Conservation (phyloP, 2,888 invertebrate genomes). For the Drosophila koepferae region DNA sequence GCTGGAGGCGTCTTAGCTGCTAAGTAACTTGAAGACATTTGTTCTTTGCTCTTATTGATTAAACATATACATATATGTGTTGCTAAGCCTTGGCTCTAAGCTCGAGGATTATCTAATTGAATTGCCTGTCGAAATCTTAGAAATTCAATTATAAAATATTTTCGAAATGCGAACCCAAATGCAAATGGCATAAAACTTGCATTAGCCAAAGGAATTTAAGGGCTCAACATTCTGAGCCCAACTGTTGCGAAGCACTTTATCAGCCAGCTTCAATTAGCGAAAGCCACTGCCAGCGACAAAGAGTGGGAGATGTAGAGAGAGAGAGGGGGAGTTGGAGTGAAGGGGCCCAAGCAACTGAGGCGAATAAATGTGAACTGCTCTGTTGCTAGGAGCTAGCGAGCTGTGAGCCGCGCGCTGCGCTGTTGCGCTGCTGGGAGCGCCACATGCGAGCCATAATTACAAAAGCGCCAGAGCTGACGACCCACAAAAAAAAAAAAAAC, state of each 20-base stretch:
- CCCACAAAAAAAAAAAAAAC: conserved; percentile 28
- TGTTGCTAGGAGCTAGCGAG: conserved; percentile 29
- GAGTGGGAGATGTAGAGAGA: too few species aligned
- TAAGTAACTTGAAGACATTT: background rate
- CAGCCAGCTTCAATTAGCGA: conserved; percentile 57
- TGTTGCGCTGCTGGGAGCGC: conserved; percentile 6
- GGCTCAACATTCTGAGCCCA: conserved; percentile 25
- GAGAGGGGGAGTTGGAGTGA: background rate
- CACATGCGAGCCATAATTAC: conserved; percentile 67
- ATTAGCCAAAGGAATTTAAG: conserved; percentile 14
- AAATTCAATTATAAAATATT: conserved; percentile 12
- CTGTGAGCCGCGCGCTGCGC: background rate
- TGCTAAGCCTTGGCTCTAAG: background rate
- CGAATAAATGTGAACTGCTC: conserved; percentile 32
- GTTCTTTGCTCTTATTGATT: background rate
- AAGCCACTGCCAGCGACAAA: background rate
- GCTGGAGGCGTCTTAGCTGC: background rate
- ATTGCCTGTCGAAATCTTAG: conserved; percentile 6
- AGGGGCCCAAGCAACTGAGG: background rate
- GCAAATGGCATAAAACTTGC: conserved; percentile 32
- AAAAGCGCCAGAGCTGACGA: conserved; percentile 65
- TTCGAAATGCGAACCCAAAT: conserved; percentile 1
- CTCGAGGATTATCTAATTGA: conserved; percentile 6
- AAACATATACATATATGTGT: background rate
- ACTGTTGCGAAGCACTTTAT: conserved; percentile 54